Percentiles rank a stretch among this genome's conserved stretches.
These are phyloP conservation scores for Mechanitis messenoides DNA, from an alignment of 2,888 invertebrate species.

Conservation along the genomic window DNA sequence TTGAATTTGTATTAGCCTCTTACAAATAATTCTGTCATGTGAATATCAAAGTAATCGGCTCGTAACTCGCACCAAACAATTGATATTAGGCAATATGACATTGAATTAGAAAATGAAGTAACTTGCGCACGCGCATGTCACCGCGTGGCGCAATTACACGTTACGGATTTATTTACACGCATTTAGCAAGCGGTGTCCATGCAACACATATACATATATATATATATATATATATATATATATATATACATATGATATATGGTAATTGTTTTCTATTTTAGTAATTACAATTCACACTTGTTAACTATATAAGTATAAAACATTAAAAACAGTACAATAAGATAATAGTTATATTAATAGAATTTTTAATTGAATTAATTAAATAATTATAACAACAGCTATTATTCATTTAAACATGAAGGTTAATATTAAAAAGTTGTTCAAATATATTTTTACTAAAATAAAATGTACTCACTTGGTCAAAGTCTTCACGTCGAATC, in stretches of 20 bases:
- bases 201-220: conserved; percentile 18
- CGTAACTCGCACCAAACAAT: conserved; percentile 29
- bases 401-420: too few relatives aligned
- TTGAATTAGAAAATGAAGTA: conserved; percentile 54
- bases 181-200: conserved; percentile 23
- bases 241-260: too few relatives aligned
- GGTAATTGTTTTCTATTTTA: too few relatives aligned
- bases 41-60: conserved; percentile 1
- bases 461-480: conserved; percentile 80
- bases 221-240: too few relatives aligned
- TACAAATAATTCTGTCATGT: conserved; percentile 2
- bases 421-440: too few relatives aligned
- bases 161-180: conserved; percentile 25
- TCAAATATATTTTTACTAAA: too few relatives aligned
- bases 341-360: too few relatives aligned
- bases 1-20: neutral
- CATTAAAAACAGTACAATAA: too few relatives aligned
- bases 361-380: neutral
- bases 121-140: conserved; percentile 17
- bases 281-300: too few relatives aligned
- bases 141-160: conserved; percentile 13
- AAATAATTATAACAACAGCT: conserved; percentile 10
- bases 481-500: conserved; percentile 91
- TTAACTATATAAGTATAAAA: too few relatives aligned
- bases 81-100: conserved; percentile 46